Conservation (phyloP, 2,113 vertebrate species). For the Epinephelus fuscoguttatus region DNA sequence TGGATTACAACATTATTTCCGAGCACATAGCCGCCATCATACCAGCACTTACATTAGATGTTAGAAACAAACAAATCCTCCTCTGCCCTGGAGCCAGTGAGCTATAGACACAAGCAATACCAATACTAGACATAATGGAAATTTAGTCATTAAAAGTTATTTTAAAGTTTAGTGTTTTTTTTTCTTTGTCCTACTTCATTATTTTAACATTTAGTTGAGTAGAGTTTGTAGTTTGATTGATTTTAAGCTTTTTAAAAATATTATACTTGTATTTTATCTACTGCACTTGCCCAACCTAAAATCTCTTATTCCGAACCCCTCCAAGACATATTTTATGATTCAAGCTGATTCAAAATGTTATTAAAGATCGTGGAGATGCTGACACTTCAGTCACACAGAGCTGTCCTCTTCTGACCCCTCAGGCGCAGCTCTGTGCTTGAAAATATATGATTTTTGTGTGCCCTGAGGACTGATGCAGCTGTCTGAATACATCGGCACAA, state of each 20-base stretch:
- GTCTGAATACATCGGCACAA: neutral
- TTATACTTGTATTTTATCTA: no score
- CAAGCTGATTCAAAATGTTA: neutral
- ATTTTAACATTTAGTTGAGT: no score
- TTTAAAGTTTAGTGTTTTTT: no score
- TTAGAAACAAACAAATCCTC: slow-evolving; percentile 15
- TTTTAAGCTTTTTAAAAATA: no score
- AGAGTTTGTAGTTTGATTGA: no score
- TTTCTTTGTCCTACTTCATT: no score
- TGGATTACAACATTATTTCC: neutral
- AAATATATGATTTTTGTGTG: neutral
- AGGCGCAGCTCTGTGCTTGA: neutral
- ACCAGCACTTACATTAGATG: neutral
- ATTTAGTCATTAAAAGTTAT: no score
- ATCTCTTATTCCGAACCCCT: neutral
- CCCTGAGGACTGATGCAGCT: neutral
- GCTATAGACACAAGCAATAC: neutral
- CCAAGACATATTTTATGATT: neutral
- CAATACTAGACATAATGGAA: neutral
- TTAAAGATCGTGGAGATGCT: neutral
- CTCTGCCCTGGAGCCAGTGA: neutral
- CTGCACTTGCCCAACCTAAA: neutral
- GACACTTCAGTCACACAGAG: neutral
- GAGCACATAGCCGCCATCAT: slow-evolving; percentile 10
- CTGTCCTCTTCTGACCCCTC: neutral